Conservation (phyloP, 2,113 vertebrate genomes). For the Nyctibius bracteatus region DNA sequence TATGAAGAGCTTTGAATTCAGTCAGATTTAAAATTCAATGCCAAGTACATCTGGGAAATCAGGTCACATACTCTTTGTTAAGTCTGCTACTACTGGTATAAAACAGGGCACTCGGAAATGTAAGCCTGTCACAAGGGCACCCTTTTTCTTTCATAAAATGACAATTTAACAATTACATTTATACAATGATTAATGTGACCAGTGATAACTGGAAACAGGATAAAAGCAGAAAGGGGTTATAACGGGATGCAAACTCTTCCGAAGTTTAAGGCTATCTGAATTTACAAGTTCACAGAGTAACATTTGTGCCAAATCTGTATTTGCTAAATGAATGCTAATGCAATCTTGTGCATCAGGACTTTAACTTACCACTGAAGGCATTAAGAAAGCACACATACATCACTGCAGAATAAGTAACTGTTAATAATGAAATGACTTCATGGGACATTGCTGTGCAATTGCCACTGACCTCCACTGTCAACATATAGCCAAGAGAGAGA, state of each 20-base stretch:
- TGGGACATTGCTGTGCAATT: neutral
- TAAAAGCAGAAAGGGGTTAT: neutral
- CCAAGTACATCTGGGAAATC: conserved; percentile 53
- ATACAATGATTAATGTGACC: neutral
- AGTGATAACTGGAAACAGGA: neutral
- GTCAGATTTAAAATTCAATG: conserved; percentile 53
- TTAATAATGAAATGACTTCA: neutral
- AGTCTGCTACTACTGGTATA: neutral
- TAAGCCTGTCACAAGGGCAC: conserved; percentile 8
- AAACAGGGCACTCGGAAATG: neutral
- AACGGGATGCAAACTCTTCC: neutral
- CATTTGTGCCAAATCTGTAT: neutral
- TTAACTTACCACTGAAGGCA: neutral
- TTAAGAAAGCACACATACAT: neutral
- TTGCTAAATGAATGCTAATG: neutral
- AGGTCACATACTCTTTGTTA: conserved; percentile 48
- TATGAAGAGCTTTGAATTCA: conserved; percentile 47
- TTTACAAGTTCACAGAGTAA: neutral
- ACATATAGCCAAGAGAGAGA: neutral
- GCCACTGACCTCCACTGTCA: neutral
- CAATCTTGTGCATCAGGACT: neutral
- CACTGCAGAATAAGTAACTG: neutral
- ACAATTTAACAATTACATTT: neutral
- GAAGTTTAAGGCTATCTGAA: neutral
- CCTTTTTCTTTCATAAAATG: conserved; percentile 13